Conservation (phyloP, 2,113 vertebrate species). For the Hiodon alosoides region DNA sequence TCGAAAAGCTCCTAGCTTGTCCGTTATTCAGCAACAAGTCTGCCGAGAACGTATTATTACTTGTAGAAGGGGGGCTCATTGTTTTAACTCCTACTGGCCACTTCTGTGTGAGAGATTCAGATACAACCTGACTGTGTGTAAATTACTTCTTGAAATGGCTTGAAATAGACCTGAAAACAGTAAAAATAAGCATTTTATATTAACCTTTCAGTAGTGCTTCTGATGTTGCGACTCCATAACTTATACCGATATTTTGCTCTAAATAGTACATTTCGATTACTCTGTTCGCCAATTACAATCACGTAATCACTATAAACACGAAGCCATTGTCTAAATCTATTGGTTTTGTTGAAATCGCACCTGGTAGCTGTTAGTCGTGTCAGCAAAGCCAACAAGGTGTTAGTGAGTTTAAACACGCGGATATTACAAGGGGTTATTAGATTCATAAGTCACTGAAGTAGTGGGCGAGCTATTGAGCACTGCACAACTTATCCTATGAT, state of each 20-base stretch:
- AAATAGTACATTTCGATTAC: constrained; percentile 43
- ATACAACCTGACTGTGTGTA: too few species aligned
- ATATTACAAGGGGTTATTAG: constrained; percentile 99
- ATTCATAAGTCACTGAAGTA: constrained; percentile 99
- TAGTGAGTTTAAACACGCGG: constrained; percentile 93
- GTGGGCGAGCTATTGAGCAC: constrained; percentile 99
- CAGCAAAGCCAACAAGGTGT: constrained; percentile 85
- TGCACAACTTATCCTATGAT: constrained; percentile 99
- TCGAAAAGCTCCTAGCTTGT: constrained; percentile 7
- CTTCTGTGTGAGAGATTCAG: constrained; percentile 39
- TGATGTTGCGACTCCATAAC: too few species aligned
- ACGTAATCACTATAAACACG: constrained; percentile 75
- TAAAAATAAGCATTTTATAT: too few species aligned
- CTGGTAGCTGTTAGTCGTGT: constrained; percentile 79
- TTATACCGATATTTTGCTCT: not conserved
- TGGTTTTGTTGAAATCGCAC: constrained; percentile 72
- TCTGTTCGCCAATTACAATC: constrained; percentile 74
- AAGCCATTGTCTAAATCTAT: constrained; percentile 84
- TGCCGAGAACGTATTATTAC: constrained; percentile 60
- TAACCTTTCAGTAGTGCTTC: too few species aligned
- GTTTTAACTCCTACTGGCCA: constrained; percentile 61
- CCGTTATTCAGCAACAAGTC: constrained; percentile 83
- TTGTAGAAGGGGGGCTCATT: constrained; percentile 48
- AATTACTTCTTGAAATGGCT: too few species aligned
- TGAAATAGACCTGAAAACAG: too few species aligned